Evolutionary conservation across 2,797 vertebrate species (phyloP), one percentile per base, ranked within the genome.

Genomic region (Ptychobarbus kaznakovi): DNA sequence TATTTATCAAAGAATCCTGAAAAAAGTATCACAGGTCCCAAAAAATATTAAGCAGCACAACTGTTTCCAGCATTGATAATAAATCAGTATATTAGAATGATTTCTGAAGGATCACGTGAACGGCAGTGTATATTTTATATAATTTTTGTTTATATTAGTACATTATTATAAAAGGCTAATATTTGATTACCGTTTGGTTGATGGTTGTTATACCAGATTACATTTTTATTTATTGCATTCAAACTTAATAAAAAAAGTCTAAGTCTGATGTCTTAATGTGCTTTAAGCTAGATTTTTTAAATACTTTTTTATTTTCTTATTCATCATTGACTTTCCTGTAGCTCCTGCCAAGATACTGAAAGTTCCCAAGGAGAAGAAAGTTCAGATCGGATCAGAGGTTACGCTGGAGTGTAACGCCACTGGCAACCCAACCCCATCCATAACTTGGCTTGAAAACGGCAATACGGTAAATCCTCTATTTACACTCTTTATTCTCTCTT

Each of bases 371-470:
- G 98, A 98, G 80, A 97, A 96, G 90, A 97, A 96, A 83, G 96
- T 97, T 70, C 96, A 94, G 12, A 98, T 97, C 79, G 97, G 97
- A 46, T 96, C 97, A 28, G 92, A 96, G 93, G 95, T 98, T 87
- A 96, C 94, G 0, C 88, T 99, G 87, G 95, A 94, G 83, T 99
- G 98, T 69, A 95, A 95, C 0, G 98, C 97, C 0, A 96, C 96
- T 0, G 98, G 98, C 63, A 96, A 97, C 90, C 98, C 98, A 32
- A 94, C 96, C 56, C 98, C 98, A 28, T 96, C 96, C 32, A 92
- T 99, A 91, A 97, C 96, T 85, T 99, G 98, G 98, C 94, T 99
- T 92, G 98, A 99, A 94, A 99, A 99, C 10, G 98, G 98, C 85
- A 97, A 98, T 93, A 94, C 96, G 68, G 98, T 99, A 93, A 97